Base-by-base conservation (phyloP, 2,888 invertebrate species). In the Lycophotia porphyrea region DNA sequence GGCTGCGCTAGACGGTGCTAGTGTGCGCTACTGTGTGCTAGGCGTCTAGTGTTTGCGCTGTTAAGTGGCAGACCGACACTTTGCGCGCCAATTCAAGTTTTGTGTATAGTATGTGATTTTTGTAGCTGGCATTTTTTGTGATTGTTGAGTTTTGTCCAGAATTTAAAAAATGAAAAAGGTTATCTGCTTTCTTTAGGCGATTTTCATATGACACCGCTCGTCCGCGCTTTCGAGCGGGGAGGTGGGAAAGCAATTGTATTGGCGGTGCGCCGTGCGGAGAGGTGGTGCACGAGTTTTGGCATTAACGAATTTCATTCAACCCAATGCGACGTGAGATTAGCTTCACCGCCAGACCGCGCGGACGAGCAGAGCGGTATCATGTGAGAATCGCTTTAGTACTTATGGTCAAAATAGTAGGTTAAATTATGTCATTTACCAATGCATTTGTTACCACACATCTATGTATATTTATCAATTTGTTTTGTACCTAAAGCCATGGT, bases 51-150 rank as follows among this genome's bases (percentile, higher is more conserved):
- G 87, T 85, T 86, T 86, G 87, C 65, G 67, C 64, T 76, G 69
- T 69, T 87, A 86, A 86, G 85, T 86, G 86, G 76, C 36, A 49
- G 34, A 77, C 82, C 81, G 82, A 84, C 82, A 84, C 77, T 80
- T 74, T 58, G 60, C 42, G 70, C 73, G 72, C 65, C 63, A 80
- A 76, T 71, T 69, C 55, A 36, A 68, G 52, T 47, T 77, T 64
- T 71, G 71, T 80, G 36, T 55, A 64, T 70, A 21, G n/a, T 64
- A 55, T 72, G n/a, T 70, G 34, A 44, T 74, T 67, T 21, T 24
- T 34, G 27, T 2, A 21, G 42, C n/a, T 36, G 21, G 0, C 13
- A 42, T 71, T 36, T 55, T 34, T 47, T 58, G 24, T 49, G 9
- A n/a, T 13, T 61, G 1, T 70, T 31, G 21, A 49, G 18, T 39